Conservation (phyloP, 2,113 vertebrate genomes). For the Plecotus auritus region DNA sequence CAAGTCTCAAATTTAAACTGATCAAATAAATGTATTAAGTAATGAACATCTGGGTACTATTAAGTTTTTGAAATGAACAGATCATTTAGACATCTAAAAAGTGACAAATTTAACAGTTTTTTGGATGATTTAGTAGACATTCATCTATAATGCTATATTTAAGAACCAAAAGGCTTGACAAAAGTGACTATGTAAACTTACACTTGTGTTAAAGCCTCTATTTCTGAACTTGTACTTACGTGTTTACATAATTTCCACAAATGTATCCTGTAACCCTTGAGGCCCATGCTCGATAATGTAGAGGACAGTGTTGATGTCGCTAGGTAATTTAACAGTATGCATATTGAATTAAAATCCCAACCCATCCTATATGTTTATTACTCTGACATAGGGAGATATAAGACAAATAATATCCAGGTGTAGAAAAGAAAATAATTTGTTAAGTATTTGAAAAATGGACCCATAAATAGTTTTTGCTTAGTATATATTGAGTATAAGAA, state of each 20-base stretch:
- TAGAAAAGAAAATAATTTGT: background rate
- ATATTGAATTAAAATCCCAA: background rate
- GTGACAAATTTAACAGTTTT: background rate
- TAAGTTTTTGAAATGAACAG: background rate
- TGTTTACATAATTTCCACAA: background rate
- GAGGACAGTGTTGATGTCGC: background rate
- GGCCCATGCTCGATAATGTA: background rate
- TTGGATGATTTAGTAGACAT: background rate
- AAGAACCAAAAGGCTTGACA: background rate
- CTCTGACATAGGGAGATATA: background rate
- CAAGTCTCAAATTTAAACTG: background rate
- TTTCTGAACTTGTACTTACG: background rate
- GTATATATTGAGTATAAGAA: background rate
- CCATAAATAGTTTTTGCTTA: background rate
- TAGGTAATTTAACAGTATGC: background rate
- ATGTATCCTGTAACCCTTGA: background rate
- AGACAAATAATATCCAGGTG: background rate
- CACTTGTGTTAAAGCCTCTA: background rate
- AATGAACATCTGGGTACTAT: background rate
- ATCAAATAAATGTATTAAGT: background rate
- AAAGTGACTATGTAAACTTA: background rate
- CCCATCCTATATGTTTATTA: background rate
- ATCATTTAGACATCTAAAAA: background rate
- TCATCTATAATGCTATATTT: background rate
- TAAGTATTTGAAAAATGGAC: background rate